Evolutionary conservation across 1,140 invertebrate species (phyloP), one percentile per base, ranked within the genome.

Genomic region (Drosophila miranda): DNA sequence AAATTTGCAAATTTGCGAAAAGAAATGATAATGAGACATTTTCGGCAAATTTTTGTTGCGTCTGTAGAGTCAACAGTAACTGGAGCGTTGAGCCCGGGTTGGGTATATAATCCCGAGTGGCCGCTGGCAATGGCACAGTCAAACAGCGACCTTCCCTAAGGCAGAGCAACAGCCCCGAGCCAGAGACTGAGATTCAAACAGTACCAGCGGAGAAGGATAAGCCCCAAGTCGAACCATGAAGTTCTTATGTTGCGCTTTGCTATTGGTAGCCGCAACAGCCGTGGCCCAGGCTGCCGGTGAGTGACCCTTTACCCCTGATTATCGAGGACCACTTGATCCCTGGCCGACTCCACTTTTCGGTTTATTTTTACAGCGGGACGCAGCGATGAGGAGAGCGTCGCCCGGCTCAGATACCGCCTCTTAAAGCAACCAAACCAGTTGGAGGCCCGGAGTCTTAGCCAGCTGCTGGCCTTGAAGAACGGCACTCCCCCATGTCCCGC

Each of bases 21-120:
- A 41, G 73, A 83, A 83, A 80, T 84, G 81, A 60, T 84, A 83
- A 83, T 86, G 77, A 84, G 81, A 69, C 74, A 48, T 64, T 50
- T 81, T 54, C 51, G 62, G 34, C 38, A 43, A 51, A 21, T 50
- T 68, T 44, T 59, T 50, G 34, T 52, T 26, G 30, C 2, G 2
- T 9, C 30, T 30, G 28, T 3, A 3, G 28, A 6, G 28, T 7
- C 28, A 8, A 28, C 28, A 8, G 28, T 8, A 9, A 30, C 28
- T 9, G 28, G 3, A 30, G 28, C 28, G 28, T 30, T 30, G 7
- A 9, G 28, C 0, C 8, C 28, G 28, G 8, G 2, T 62, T 19
- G 81, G 78, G 78, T 86, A 86, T 86, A 86, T 86, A 86, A 86
- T 57, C 70, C 52, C 60, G 42, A 8, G 23, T 50, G 38, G 52